Evolutionary conservation across 2,797 vertebrate species (phyloP), one percentile per base, ranked within the genome.

Genomic region (Nothura maculosa): DNA sequence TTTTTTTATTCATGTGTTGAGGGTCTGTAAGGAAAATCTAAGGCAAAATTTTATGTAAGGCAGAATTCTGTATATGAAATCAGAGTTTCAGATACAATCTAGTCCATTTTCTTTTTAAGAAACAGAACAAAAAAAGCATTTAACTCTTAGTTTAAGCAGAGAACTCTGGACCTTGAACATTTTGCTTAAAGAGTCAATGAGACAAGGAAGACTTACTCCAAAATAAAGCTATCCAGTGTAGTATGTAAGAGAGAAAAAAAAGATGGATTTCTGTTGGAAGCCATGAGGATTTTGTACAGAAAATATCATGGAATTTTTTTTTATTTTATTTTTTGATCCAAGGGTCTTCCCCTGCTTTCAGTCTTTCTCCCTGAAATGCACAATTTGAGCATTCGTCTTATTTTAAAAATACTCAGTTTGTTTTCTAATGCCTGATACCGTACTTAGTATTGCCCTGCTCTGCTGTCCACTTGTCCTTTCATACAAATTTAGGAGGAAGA

Each of bases 161-260:
- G 28, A 83, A 74, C 30, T 34, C 50, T 36, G 2, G 58, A 1
- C 12, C 47, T 80, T 3, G 19, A 32, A 10, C 68, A 10, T 25
- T 14, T 36, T 77, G 54, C 67, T 55, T 68, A 22, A 54, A 40
- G 54, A 75, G 30, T 81, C 43, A 30, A 1, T 34, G 13, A 28
- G 21, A 32, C 61, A 43, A 47, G 24, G 30, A 74, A 32, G 9
- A 3, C 58, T 6, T 6, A 32, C 38, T 90, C 67, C 32, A 9
- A 79, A 75, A 21, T 76, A 81, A 74, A 80, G 22, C 24, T 83
- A 11, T 77, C 63, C 34, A 21, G 27, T 48, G 18, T 76, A 64
- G 1, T 67, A 19, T 34, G 88, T 67, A 43, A 84, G 24, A 89
- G 32, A 22, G 55, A 30, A 54, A 72, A 79, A 11, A 2, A 47